A percentile compares a stretch with the other conserved stretches of the same genome.
Evolutionary conservation across 2,113 vertebrate genomes (phyloP).

Genomic region (Egretta garzetta): DNA sequence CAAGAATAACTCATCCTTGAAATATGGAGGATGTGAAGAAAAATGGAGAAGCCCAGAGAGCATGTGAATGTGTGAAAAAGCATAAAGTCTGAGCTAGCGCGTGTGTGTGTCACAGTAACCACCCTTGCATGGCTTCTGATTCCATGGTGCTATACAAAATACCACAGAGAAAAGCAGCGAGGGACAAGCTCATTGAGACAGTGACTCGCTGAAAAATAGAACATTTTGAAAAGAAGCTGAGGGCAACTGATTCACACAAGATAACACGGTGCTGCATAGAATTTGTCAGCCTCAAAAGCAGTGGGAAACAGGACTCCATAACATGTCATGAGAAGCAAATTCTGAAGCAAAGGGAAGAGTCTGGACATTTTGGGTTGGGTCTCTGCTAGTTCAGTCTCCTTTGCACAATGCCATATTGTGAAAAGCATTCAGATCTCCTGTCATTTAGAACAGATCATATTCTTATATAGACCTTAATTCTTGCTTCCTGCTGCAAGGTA

Average conservation of each 20-base stretch:
- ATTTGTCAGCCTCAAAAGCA: background rate
- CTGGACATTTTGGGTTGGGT: background rate
- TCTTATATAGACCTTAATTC: background rate
- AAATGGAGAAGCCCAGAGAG: background rate
- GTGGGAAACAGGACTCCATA: background rate
- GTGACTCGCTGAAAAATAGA: background rate
- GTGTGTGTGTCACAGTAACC: background rate
- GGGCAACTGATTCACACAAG: background rate
- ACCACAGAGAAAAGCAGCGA: background rate
- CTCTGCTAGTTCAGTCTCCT: background rate
- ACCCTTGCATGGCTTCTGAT: background rate
- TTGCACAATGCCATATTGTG: background rate
- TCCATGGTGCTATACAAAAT: background rate
- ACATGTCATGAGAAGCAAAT: background rate
- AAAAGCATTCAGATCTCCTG: background rate
- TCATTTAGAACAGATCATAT: background rate
- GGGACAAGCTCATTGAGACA: background rate
- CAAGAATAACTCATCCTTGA: background rate
- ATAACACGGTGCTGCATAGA: background rate
- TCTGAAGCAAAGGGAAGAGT: background rate
- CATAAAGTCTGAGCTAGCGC: background rate
- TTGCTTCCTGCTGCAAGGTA: background rate
- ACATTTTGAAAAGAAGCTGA: fast-evolving
- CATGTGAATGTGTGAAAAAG: background rate
- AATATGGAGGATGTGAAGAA: background rate